Percentiles rank a stretch among this genome's conserved stretches.
phyloP scores from a whole-genome alignment of 1,140 invertebrate genomes.

The Pseudoatta argentina region DNA sequence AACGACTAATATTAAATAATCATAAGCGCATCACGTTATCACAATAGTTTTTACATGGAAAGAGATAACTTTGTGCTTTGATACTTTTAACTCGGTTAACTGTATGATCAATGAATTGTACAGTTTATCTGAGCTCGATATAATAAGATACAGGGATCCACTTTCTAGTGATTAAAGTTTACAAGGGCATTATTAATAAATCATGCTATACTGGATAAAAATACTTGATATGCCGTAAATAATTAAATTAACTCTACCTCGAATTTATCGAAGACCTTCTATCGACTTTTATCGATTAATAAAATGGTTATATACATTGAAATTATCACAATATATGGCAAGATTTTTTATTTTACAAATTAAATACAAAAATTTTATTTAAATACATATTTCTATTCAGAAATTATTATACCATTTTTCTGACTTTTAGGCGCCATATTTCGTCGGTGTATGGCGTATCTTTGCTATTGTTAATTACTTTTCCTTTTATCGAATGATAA shows the following conservation, averaged over 20 bases:
- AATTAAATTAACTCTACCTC: constrained; percentile 25
- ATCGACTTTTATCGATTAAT: neutral
- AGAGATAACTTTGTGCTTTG: constrained; percentile 5
- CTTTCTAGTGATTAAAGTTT: constrained; percentile 32
- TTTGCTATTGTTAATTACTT: neutral
- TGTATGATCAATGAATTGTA: constrained; percentile 55
- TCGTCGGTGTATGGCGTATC: neutral
- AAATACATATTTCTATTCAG: neutral
- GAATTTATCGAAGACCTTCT: constrained; percentile 10
- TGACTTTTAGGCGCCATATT: neutral
- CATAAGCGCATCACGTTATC: neutral
- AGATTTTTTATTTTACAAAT: neutral
- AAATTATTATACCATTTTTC: neutral
- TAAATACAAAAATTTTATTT: constrained; percentile 4
- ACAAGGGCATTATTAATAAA: constrained; percentile 55
- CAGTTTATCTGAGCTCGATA: neutral
- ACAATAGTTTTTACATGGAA: constrained; percentile 1
- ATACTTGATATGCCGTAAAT: constrained; percentile 6
- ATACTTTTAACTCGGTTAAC: constrained; percentile 42
- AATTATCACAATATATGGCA: neutral
- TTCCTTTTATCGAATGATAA: constrained; percentile 13
- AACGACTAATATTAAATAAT: constrained; percentile 15
- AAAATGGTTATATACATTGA: neutral
- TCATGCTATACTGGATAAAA: constrained; percentile 15
- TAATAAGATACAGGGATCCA: constrained; percentile 11